These are phyloP conservation scores for Mylabris sibirica DNA, from an alignment of 2,888 invertebrate genomes.

Conservation along the genomic window DNA sequence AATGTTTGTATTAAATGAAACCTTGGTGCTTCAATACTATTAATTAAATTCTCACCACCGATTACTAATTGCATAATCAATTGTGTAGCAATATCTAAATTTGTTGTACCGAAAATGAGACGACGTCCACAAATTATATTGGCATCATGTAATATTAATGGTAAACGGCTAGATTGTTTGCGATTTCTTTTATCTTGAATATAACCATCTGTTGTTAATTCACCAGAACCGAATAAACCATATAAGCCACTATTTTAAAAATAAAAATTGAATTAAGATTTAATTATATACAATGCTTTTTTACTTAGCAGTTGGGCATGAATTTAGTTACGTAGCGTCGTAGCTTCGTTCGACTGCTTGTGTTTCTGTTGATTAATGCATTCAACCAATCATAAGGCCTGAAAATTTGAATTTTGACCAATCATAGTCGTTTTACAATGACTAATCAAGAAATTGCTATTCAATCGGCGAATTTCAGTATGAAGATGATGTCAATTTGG, in stretches of 20 bases:
- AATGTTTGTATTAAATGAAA: constrained; percentile 48
- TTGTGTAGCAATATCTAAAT: constrained; percentile 63
- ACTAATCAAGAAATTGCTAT: too few relatives aligned
- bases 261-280: constrained; percentile 10
- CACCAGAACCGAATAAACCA: constrained; percentile 63
- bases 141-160: constrained; percentile 58
- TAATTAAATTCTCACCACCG: constrained; percentile 60
- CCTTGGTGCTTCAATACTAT: constrained; percentile 64
- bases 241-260: constrained; percentile 62
- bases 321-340: too few relatives aligned
- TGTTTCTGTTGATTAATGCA: background rate
- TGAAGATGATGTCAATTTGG: too few relatives aligned
- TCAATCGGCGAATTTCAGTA: too few relatives aligned
- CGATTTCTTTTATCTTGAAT: constrained; percentile 60
- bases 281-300: too few relatives aligned
- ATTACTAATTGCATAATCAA: constrained; percentile 62
- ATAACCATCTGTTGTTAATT: constrained; percentile 64
- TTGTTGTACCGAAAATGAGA: constrained; percentile 64
- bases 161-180: constrained; percentile 50
- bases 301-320: too few relatives aligned
- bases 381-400: background rate
- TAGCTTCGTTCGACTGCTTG: too few relatives aligned
- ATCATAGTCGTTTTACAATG: too few relatives aligned
- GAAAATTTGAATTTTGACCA: too few relatives aligned
- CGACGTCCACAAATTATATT: constrained; percentile 63